Conservation (phyloP, 2,888 invertebrate species). For the Heliconius aoede region DNA sequence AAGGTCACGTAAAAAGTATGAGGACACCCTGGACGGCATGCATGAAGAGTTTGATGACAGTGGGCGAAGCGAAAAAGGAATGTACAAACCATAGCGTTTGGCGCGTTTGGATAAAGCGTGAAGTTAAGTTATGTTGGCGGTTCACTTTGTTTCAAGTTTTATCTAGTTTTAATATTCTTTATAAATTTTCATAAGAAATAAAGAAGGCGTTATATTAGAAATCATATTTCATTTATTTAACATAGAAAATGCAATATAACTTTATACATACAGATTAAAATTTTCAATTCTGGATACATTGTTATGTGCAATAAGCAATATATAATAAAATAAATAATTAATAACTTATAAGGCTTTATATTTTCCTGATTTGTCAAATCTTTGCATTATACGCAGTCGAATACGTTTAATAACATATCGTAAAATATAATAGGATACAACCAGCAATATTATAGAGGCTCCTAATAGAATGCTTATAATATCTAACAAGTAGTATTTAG, state of each 20-base stretch:
- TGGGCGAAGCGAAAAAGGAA: too few species aligned
- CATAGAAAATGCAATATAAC: not conserved
- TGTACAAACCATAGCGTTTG: too few species aligned
- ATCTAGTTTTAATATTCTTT: not conserved
- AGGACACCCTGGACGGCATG: too few species aligned
- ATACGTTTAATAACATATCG: slow-evolving; percentile 56
- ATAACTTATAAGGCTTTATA: slow-evolving; percentile 68
- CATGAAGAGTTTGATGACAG: too few species aligned
- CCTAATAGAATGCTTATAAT: slow-evolving; percentile 54
- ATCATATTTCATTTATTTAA: not conserved
- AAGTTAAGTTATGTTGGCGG: too few species aligned
- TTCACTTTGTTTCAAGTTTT: too few species aligned
- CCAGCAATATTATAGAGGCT: slow-evolving; percentile 49
- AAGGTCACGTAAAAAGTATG: too few species aligned
- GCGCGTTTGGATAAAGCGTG: too few species aligned
- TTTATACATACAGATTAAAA: too few species aligned
- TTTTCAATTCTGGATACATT: too few species aligned
- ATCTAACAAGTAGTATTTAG: slow-evolving; percentile 73
- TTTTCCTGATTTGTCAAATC: slow-evolving; percentile 58
- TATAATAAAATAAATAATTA: too few species aligned
- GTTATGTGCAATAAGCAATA: too few species aligned
- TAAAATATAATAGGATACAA: slow-evolving; percentile 53
- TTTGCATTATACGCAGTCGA: slow-evolving; percentile 53
- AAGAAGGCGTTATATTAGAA: not conserved
- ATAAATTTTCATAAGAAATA: not conserved